A percentile compares a stretch with the other conserved stretches of the same genome.
phyloP scores from a whole-genome alignment of 2,888 invertebrate species.

The Watsonalla cultraria region DNA sequence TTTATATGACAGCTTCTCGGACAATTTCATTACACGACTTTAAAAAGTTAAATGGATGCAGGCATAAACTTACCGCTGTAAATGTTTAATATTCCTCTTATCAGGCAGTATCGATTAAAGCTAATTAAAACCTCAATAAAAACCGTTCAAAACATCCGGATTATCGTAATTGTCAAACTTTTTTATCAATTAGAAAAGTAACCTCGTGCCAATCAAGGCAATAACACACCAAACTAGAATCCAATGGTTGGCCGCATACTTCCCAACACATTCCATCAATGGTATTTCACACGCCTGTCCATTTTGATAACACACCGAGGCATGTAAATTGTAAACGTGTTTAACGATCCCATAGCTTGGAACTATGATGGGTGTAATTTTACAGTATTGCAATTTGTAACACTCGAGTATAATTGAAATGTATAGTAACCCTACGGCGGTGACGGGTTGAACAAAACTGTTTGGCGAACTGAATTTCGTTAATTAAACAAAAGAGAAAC shows the following conservation, averaged over 20 bases:
- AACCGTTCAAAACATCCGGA: neutral
- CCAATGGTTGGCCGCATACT: neutral
- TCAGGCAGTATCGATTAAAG: too few species aligned
- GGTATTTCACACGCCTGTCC: neutral
- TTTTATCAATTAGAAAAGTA: neutral
- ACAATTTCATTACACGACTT: too few species aligned
- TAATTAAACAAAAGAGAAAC: too few species aligned
- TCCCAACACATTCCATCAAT: neutral
- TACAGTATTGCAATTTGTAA: too few species aligned
- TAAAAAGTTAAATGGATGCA: neutral
- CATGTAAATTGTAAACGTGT: neutral
- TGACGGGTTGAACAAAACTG: too few species aligned
- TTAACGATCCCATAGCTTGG: neutral
- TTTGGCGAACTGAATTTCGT: too few species aligned
- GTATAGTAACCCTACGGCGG: too few species aligned
- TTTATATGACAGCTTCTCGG: too few species aligned
- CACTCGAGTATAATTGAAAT: too few species aligned
- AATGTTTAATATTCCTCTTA: too few species aligned
- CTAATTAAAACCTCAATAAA: neutral
- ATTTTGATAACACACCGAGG: constrained; percentile 2
- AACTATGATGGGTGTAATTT: too few species aligned
- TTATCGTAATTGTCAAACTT: neutral
- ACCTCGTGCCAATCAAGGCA: neutral
- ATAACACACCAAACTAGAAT: neutral
- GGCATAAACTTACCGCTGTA: neutral